Conservation (phyloP, 2,113 vertebrate genomes). For the Cinclus mexicanus region DNA sequence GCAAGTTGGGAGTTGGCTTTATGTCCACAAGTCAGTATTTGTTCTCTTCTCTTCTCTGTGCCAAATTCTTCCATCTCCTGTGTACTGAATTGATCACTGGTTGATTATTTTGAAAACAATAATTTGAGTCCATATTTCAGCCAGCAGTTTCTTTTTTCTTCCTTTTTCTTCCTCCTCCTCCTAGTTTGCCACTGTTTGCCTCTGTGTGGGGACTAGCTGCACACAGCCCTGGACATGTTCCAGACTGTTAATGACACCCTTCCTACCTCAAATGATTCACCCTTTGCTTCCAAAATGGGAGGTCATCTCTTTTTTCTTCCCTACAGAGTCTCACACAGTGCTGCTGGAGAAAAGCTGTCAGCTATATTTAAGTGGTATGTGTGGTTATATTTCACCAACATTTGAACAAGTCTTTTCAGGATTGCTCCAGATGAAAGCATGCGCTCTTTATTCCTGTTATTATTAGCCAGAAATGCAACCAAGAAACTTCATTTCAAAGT, state of each 20-base stretch:
- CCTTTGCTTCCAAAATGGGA: conserved; percentile 36
- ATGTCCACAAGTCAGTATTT: conserved; percentile 5
- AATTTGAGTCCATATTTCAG: not conserved
- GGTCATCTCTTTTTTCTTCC: not conserved
- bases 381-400: not conserved
- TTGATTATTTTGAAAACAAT: conserved; percentile 31
- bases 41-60: not conserved
- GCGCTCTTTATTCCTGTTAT: rapidly evolving
- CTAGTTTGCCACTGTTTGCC: not conserved
- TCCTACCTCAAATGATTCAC: conserved; percentile 23
- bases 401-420: not conserved
- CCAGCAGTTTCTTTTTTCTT: not conserved
- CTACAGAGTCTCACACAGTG: not conserved
- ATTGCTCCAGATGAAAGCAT: not conserved
- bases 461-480: not conserved
- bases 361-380: not conserved
- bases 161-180: not conserved
- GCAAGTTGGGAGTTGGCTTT: conserved; percentile 3
- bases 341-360: not conserved
- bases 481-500: not conserved
- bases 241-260: conserved; percentile 27
- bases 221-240: not conserved
- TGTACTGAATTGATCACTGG: not conserved
- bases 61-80: not conserved
- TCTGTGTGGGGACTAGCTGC: not conserved